phyloP scores from a whole-genome alignment of 2,113 vertebrate genomes.

The Polyodon spathula region DNA sequence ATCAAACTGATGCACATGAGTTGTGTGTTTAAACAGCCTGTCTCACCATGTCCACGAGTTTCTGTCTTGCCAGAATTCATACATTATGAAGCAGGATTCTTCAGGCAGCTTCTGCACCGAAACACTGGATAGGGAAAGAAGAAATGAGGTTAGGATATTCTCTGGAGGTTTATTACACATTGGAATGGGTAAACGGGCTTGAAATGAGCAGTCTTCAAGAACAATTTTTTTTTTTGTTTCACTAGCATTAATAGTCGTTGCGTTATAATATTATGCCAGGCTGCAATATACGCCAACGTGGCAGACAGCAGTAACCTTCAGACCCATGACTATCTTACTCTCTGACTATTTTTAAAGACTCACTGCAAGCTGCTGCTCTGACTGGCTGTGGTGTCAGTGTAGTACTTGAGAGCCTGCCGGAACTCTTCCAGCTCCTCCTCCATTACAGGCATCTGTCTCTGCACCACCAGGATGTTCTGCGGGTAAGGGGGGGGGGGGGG shows the following conservation, averaged over 20 bases:
- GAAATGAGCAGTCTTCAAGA: constrained; percentile 7
- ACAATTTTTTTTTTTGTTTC: background rate
- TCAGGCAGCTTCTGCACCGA: constrained; percentile 73
- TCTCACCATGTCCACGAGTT: constrained; percentile 85
- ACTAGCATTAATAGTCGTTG: background rate
- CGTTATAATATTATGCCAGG: background rate
- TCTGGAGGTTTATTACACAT: background rate
- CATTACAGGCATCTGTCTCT: constrained; percentile 76
- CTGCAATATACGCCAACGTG: too few relatives aligned
- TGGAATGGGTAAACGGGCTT: background rate
- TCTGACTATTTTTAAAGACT: too few relatives aligned
- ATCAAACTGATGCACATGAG: too few relatives aligned
- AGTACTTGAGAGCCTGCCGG: constrained; percentile 66
- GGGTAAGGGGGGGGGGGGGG: constrained; percentile 17
- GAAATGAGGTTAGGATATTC: background rate
- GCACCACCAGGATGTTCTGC: constrained; percentile 86
- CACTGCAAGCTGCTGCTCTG: constrained; percentile 81
- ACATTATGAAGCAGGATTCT: constrained; percentile 75
- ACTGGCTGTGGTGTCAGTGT: constrained; percentile 62
- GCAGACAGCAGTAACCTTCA: too few relatives aligned
- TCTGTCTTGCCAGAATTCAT: constrained; percentile 87
- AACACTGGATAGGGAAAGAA: constrained; percentile 51
- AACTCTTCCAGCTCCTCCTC: constrained; percentile 66
- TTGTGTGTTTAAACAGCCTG: too few relatives aligned
- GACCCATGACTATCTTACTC: too few relatives aligned